These are phyloP conservation scores for human DNA, from an alignment of 2,113 vertebrate genomes.

Conservation along the genomic window GRCh38 chrX:155130501-155131000, in stretches of 20 bases:
- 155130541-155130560: not conserved
- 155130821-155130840: not conserved
- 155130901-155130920: not conserved
- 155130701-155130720: not conserved
- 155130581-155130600: not conserved
- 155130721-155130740: not conserved
- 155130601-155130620: not conserved
- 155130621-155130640: not conserved
- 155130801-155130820: not conserved
- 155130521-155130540: not conserved
- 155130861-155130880: not conserved
- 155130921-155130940: not conserved
- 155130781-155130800: not conserved
- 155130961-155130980: not conserved
- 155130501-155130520: not conserved
- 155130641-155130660: not conserved
- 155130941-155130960: not conserved
- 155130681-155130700: not conserved
- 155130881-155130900: not conserved
- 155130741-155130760: not conserved
- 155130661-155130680: not conserved
- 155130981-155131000: not conserved
- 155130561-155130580: not conserved
- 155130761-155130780: not conserved
- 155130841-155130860: not conserved